A percentile compares a stretch with the other conserved stretches of the same genome.
Evolutionary conservation across 2,113 vertebrate genomes (phyloP).

Genomic region (Chaetura pelagica): DNA sequence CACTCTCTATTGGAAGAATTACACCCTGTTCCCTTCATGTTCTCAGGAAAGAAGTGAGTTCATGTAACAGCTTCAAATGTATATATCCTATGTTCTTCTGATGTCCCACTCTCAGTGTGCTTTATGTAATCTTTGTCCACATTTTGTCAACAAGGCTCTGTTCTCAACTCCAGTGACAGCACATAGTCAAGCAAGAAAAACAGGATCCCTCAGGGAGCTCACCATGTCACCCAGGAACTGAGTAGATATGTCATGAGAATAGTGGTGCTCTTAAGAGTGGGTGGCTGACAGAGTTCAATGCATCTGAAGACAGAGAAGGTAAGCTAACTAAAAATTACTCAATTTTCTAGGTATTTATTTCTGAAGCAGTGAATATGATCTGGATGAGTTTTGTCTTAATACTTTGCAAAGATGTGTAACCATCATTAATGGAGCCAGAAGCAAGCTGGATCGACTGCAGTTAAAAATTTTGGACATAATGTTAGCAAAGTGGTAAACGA

Average conservation of each 20-base stretch:
- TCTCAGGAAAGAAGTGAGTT: neutral
- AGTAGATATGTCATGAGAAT: neutral
- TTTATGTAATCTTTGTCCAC: neutral
- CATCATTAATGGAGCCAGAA: slow-evolving; percentile 18
- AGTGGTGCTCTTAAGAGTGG: neutral
- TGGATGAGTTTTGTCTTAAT: neutral
- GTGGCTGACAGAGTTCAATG: neutral
- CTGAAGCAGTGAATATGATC: neutral
- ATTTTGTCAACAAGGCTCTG: neutral
- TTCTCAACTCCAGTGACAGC: neutral
- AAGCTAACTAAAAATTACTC: neutral
- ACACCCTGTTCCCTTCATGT: neutral
- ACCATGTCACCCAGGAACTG: neutral
- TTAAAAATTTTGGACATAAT: slow-evolving; percentile 27
- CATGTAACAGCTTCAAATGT: neutral
- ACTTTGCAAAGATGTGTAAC: slow-evolving; percentile 13
- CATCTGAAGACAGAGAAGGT: neutral
- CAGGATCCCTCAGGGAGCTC: neutral
- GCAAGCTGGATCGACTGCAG: slow-evolving; percentile 14
- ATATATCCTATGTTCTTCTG: neutral
- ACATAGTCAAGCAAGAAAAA: neutral
- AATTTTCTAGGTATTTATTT: neutral
- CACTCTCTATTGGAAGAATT: neutral
- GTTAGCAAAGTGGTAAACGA: slow-evolving; percentile 43
- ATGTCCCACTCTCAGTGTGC: neutral